A percentile compares a stretch with the other conserved stretches of the same genome.
These are phyloP conservation scores for Trematocara nigrifrons DNA, from an alignment of 2,113 vertebrate genomes.

Conservation along the genomic window DNA sequence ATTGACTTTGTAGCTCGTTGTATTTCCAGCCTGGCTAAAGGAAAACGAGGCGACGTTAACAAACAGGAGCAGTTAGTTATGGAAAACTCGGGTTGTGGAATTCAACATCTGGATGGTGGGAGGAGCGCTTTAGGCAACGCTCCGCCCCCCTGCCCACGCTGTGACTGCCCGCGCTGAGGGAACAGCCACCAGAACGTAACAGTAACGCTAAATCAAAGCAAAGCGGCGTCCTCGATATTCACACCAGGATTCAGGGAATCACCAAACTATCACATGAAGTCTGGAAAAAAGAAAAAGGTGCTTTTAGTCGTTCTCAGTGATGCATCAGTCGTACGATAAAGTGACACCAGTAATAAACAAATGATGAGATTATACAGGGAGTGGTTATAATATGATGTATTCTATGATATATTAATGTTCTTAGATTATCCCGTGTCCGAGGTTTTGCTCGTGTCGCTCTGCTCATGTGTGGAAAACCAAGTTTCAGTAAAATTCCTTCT, in stretches of 20 bases:
- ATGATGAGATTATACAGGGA: neutral
- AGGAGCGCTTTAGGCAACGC: neutral
- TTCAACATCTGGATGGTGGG: conserved; percentile 5
- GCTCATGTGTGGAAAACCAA: neutral
- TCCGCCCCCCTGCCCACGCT: neutral
- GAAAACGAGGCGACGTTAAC: neutral
- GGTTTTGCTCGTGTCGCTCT: neutral
- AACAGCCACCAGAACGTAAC: neutral
- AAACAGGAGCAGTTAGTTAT: neutral
- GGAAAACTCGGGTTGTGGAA: neutral
- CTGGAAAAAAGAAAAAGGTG: neutral
- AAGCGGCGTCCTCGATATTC: neutral
- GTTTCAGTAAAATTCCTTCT: neutral
- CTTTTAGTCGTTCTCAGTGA: neutral
- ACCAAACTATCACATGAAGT: fast-evolving
- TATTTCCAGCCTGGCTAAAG: neutral
- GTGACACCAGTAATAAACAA: neutral
- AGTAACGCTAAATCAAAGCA: neutral
- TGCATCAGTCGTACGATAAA: neutral
- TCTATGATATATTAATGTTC: neutral
- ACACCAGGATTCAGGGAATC: neutral
- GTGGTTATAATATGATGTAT: neutral
- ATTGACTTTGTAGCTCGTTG: neutral
- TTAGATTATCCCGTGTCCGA: fast-evolving
- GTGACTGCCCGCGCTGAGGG: neutral